Evolutionary conservation across 1,140 invertebrate species (phyloP).

Genomic region (Drosophila lowei): DNA sequence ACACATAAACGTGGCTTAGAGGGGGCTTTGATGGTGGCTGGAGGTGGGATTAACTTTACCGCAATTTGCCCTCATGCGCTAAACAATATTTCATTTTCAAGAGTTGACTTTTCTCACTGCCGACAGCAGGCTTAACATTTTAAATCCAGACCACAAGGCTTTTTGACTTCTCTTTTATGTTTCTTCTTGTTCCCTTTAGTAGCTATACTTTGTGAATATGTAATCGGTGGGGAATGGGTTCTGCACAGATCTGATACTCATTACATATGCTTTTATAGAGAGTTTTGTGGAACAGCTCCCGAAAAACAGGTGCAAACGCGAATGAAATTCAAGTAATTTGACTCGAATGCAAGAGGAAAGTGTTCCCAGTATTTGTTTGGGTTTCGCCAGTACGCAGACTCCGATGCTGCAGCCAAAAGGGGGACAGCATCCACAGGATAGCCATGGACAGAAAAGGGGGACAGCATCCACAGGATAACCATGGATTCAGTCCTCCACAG

Average conservation of each 20-base stretch:
- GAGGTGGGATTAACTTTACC: slow-evolving; percentile 34
- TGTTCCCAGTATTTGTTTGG: slow-evolving; percentile 42
- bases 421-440: slow-evolving; percentile 7
- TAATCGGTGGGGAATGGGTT: slow-evolving; percentile 8
- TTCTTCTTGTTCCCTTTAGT: slow-evolving; percentile 9
- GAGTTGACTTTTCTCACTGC: slow-evolving; percentile 61
- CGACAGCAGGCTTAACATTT: slow-evolving; percentile 56
- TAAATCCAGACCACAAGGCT: slow-evolving; percentile 49
- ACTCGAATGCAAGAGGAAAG: slow-evolving; percentile 23
- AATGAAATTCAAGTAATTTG: slow-evolving; percentile 18
- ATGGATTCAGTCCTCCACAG: slow-evolving; percentile 41
- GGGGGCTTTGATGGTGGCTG: background rate
- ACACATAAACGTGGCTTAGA: slow-evolving; percentile 24
- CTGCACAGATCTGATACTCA: too few species aligned
- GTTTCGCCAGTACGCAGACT: slow-evolving; percentile 28
- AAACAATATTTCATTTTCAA: slow-evolving; percentile 75
- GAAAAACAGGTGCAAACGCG: slow-evolving; percentile 4
- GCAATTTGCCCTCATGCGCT: slow-evolving; percentile 61
- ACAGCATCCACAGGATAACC: slow-evolving; percentile 60
- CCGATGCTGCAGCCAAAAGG: background rate
- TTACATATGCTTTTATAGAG: too few species aligned
- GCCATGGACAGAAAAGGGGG: slow-evolving; percentile 30
- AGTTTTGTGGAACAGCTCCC: background rate
- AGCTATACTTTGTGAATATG: slow-evolving; percentile 29
- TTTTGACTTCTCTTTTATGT: slow-evolving; percentile 27